phyloP scores from a whole-genome alignment of 2,113 vertebrate species.

The Ochotona princeps region DNA sequence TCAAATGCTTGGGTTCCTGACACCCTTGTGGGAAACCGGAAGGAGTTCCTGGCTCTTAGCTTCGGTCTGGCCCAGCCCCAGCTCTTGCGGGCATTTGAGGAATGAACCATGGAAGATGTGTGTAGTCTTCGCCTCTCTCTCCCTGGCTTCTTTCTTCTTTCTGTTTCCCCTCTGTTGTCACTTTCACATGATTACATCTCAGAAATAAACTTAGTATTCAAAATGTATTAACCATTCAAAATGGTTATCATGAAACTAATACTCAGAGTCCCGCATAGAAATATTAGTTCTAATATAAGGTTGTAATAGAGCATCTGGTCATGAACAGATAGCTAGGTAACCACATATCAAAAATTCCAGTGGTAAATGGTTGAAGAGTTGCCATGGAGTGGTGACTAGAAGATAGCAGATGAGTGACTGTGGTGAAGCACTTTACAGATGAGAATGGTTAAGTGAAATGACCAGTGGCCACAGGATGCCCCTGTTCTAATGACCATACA shows the following conservation, averaged over 20 bases:
- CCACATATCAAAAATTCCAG: background rate
- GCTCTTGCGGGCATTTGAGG: no score
- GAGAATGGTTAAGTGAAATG: background rate
- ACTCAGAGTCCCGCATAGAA: background rate
- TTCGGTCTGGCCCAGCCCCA: no score
- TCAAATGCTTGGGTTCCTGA: no score
- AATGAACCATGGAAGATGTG: no score
- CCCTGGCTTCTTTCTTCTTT: no score
- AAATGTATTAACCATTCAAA: background rate
- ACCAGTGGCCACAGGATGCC: background rate
- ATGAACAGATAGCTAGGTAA: background rate
- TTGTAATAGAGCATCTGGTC: slow-evolving; percentile 9
- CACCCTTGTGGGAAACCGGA: no score
- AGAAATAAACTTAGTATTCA: background rate
- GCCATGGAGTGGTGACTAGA: background rate
- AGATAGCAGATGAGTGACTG: background rate
- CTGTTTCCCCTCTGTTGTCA: no score
- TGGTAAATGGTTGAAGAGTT: background rate
- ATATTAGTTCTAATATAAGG: background rate
- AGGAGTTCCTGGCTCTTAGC: no score
- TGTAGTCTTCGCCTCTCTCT: no score
- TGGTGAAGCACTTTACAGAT: background rate
- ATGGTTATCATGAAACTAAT: background rate
- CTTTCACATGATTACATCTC: no score
- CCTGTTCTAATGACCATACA: background rate